A percentile compares a stretch with the other conserved stretches of the same genome.
Conservation (phyloP, 1,140 invertebrate species). For the Apis florea region DNA sequence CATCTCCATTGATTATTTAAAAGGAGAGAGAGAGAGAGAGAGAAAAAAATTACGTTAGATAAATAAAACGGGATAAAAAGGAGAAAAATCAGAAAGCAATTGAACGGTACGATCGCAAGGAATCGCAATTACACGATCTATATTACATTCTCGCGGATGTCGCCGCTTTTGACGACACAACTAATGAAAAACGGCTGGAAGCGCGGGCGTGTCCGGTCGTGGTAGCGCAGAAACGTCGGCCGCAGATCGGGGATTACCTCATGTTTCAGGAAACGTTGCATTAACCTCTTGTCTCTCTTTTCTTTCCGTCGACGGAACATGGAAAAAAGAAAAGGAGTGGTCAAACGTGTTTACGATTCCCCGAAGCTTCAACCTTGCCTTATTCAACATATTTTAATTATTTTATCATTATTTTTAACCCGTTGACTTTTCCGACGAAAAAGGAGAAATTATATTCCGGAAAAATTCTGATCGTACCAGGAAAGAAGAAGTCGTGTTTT, state of each 20-base stretch:
- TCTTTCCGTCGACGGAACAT: background rate
- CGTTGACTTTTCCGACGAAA: background rate
- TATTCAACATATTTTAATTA: background rate
- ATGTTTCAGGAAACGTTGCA: conserved; percentile 62
- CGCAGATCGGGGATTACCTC: conserved; percentile 57
- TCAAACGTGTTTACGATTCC: conserved; percentile 10
- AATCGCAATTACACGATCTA: conserved; percentile 23
- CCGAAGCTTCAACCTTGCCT: background rate
- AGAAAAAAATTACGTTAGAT: too few species aligned
- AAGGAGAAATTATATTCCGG: background rate
- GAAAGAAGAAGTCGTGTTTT: too few species aligned
- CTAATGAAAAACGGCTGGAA: conserved; percentile 50
- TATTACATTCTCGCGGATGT: conserved; percentile 47
- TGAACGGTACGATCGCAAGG: background rate
- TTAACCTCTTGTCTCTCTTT: conserved; percentile 45
- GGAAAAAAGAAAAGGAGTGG: conserved; percentile 10
- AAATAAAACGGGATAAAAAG: too few species aligned
- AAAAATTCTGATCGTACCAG: background rate
- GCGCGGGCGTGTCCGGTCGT: conserved; percentile 59
- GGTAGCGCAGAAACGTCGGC: conserved; percentile 29
- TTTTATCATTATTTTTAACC: background rate
- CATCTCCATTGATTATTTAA: background rate
- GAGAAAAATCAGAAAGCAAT: background rate
- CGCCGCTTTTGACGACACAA: conserved; percentile 39
- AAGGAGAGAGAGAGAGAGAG: too few species aligned